A percentile compares a stretch with the other conserved stretches of the same genome.
These are phyloP conservation scores for Trachelipus rathkii DNA, from an alignment of 1,140 invertebrate genomes.

Conservation along the genomic window DNA sequence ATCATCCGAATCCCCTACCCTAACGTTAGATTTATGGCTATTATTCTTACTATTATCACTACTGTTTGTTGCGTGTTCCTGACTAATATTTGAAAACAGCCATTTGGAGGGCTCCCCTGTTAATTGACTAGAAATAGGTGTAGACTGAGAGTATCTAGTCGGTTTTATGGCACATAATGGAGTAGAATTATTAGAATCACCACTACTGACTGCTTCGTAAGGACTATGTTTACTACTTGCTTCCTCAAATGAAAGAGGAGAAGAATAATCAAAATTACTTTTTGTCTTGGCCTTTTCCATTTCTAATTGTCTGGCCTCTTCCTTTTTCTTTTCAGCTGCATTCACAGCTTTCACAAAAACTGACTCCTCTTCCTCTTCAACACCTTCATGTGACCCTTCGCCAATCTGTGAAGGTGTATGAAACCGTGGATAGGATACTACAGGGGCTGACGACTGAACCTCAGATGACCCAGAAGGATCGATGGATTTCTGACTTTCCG, in stretches of 20 bases:
- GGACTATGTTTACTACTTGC: background rate
- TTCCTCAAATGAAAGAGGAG: background rate
- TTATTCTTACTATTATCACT: background rate
- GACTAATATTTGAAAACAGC: background rate
- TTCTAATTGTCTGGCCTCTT: background rate
- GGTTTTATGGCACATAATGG: background rate
- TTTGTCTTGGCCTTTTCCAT: background rate
- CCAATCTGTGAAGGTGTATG: background rate
- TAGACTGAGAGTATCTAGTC: background rate
- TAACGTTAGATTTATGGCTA: background rate
- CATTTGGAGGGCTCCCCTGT: background rate
- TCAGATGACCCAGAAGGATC: background rate
- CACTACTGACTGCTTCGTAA: background rate
- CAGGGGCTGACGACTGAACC: background rate
- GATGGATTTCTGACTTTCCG: background rate
- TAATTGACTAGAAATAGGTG: slow-evolving; percentile 3
- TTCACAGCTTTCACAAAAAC: background rate
- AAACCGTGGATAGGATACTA: background rate
- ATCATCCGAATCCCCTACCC: background rate
- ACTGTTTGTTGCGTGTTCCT: background rate
- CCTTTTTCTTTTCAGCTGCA: background rate
- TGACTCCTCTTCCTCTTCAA: background rate
- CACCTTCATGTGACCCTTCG: background rate
- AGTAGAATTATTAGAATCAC: background rate
- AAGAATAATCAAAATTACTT: background rate